Conservation (phyloP, 2,888 invertebrate species). For the Syrphus vitripennis region DNA sequence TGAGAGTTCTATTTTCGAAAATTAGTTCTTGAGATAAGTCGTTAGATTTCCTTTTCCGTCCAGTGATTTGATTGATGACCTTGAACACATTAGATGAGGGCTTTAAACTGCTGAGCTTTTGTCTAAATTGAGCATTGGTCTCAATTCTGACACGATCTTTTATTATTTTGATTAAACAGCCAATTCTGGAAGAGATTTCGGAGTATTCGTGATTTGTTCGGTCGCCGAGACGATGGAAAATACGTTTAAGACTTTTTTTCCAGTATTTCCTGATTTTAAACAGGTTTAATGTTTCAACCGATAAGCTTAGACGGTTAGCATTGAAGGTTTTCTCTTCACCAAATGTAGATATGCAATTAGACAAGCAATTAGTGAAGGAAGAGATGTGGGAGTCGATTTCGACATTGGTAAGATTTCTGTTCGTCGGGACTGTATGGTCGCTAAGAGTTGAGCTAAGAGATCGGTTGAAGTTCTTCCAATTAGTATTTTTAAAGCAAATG, state of each 20-base stretch:
- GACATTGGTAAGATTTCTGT: neutral
- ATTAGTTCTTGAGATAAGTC: neutral
- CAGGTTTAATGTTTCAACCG: neutral
- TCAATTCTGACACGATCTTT: neutral
- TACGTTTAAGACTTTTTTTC: neutral
- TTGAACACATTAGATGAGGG: neutral
- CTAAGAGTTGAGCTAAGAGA: neutral
- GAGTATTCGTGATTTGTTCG: neutral
- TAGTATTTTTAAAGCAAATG: neutral
- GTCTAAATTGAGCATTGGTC: too few relatives aligned
- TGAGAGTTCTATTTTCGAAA: neutral
- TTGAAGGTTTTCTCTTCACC: neutral
- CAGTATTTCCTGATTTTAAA: neutral
- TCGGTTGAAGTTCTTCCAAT: neutral
- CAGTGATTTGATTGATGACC: neutral
- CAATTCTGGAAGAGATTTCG: neutral
- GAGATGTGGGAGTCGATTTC: too few relatives aligned
- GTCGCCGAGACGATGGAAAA: neutral
- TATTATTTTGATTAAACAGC: neutral
- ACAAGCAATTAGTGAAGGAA: too few relatives aligned
- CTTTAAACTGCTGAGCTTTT: too few relatives aligned
- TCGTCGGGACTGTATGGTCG: neutral
- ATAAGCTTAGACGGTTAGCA: neutral
- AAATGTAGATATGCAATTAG: too few relatives aligned
- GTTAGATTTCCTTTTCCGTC: neutral